A percentile compares a stretch with the other conserved stretches of the same genome.
These are phyloP conservation scores for Vandiemenella viatica DNA, from an alignment of 2,888 invertebrate species.

Conservation along the genomic window DNA sequence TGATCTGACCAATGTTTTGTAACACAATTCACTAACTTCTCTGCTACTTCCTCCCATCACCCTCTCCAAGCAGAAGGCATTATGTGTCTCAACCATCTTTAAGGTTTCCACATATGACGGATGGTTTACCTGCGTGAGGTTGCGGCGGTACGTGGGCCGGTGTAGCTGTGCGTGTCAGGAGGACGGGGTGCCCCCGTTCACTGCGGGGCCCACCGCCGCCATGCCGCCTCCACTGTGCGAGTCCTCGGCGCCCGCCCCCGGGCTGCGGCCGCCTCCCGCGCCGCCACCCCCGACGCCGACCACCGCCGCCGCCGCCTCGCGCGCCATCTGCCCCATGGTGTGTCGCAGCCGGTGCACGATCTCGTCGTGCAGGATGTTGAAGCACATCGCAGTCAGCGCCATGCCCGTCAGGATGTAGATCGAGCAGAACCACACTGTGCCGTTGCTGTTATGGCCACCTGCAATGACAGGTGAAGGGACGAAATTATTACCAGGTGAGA, in stretches of 20 bases:
- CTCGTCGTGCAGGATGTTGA: slow-evolving; percentile 78
- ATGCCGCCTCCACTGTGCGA: neutral
- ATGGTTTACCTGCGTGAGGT: no score
- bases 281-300: slow-evolving; percentile 1
- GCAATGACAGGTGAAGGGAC: no score
- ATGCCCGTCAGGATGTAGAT: slow-evolving; percentile 74
- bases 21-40: no score
- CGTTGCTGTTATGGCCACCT: slow-evolving; percentile 33
- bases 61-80: no score
- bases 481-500: no score
- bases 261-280: neutral
- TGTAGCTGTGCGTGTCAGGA: slow-evolving; percentile 6
- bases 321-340: slow-evolving; percentile 35
- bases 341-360: slow-evolving; percentile 69
- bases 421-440: slow-evolving; percentile 77
- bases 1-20: no score
- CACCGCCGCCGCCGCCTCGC: neutral
- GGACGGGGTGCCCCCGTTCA: slow-evolving; percentile 4
- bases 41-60: no score
- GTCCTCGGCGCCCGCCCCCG: slow-evolving; percentile 2
- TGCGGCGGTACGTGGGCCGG: slow-evolving; percentile 8
- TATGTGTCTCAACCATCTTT: no score
- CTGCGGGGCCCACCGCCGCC: slow-evolving; percentile 2
- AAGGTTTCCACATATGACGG: no score
- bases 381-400: slow-evolving; percentile 80